Conservation (phyloP, 2,113 vertebrate species). For the Scolopax mira region DNA sequence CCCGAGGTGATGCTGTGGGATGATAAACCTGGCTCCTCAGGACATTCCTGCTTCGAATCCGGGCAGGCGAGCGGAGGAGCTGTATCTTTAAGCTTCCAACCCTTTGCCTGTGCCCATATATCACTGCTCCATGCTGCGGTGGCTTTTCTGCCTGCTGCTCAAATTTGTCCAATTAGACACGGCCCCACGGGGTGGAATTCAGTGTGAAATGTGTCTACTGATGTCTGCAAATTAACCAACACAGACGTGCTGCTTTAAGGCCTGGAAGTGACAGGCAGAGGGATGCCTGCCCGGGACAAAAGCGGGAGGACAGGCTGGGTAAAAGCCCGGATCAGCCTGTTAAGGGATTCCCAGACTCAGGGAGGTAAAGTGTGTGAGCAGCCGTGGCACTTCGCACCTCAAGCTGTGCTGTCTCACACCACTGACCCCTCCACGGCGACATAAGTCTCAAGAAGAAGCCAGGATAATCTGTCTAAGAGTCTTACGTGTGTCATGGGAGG, state of each 20-base stretch:
- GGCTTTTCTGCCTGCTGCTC: conserved; percentile 89
- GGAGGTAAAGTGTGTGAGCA: conserved; percentile 69
- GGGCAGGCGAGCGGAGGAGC: conserved; percentile 19
- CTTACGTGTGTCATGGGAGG: conserved; percentile 78
- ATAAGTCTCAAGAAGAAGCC: conserved; percentile 73
- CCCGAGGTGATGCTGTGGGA: accelerated
- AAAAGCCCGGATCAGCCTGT: conserved; percentile 54
- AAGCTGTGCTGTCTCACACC: conserved; percentile 69
- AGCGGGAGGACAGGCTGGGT: conserved; percentile 26
- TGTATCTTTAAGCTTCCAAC: conserved; percentile 62
- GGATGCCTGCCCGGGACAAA: conserved; percentile 45
- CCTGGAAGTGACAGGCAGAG: conserved; percentile 63
- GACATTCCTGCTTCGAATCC: not conserved
- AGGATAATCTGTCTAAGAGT: conserved; percentile 80
- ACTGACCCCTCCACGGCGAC: conserved; percentile 78
- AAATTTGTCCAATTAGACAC: conserved; percentile 99
- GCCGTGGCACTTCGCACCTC: conserved; percentile 73
- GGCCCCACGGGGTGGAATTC: conserved; percentile 86
- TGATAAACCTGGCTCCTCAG: accelerated
- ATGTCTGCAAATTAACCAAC: conserved; percentile 82
- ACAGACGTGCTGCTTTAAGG: conserved; percentile 68
- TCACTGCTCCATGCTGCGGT: conserved; percentile 78
- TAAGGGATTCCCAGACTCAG: conserved; percentile 63
- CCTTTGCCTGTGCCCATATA: conserved; percentile 75
- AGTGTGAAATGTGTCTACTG: conserved; percentile 87